Base-by-base conservation (phyloP, 2,113 vertebrate genomes). In the Prolemur simus region DNA sequence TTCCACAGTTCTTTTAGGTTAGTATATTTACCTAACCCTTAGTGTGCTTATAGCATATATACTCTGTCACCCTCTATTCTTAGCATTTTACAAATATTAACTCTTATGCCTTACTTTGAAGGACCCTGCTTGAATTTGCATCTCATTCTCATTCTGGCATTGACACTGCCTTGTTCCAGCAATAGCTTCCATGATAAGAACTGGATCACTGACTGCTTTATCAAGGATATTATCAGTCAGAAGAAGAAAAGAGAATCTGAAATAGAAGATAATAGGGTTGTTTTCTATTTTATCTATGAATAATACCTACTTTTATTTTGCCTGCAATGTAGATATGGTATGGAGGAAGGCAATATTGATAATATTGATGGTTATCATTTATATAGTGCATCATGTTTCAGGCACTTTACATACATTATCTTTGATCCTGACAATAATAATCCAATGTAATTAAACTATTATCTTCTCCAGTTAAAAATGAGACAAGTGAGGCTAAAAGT, bases 121-220 rank as follows among this genome's bases (percentile, higher is more conserved):
- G 37, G 34, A 8, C 9, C 2, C 10, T 90, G 37, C 5, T 45
- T 80, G 27, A 56, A 32, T 83, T 64, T 69, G 29, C 14, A 77
- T 87, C 49, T 95, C 68, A 77, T 90, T 76, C 49, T 94, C 25
- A 85, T 82, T 92, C 58, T 82, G 42, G 20, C 71, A 76, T 69
- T 76, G 37, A 83, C 34, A 42, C 11, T 92, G 2, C 17, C 2
- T 89, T 54, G 1, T 82, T 81, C 56, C 20, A 77, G 6, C 2
- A 89, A 82, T 69, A 82, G 10, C 32, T 92, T 80, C 58, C 81
- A 7, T 63, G 45, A 54, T 86, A 69, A 74, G 13, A 63, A 45
- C 42, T 64, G 81, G 66, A 77, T 77, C 5, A 49, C 37, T 92
- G 54, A 68, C 10, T 89, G 45, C 25, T 92, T 94, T 86, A 87